These are phyloP conservation scores for Labrus mixtus DNA, from an alignment of 2,113 vertebrate species.

Conservation along the genomic window DNA sequence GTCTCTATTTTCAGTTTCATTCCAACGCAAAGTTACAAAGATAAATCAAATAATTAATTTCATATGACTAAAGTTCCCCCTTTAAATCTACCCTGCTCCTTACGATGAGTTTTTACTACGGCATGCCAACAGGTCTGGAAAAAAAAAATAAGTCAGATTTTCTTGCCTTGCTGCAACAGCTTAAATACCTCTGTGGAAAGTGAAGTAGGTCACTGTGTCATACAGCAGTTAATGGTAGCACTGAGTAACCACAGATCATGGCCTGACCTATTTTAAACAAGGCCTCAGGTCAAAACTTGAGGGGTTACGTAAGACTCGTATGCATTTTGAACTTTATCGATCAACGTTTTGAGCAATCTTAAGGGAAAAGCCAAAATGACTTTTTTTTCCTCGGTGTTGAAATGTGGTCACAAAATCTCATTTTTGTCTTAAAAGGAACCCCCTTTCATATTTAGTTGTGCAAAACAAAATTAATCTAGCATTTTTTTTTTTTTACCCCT, in stretches of 20 bases:
- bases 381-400: not conserved
- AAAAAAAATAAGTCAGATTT: slow-evolving; percentile 17
- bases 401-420: not conserved
- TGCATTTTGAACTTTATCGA: slow-evolving; percentile 43
- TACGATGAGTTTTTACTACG: not conserved
- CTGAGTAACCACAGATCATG: slow-evolving; percentile 30
- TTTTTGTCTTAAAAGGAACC: not conserved
- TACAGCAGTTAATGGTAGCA: not conserved
- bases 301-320: slow-evolving; percentile 32
- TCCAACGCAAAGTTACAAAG: slow-evolving; percentile 1
- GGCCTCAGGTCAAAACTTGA: slow-evolving; percentile 25
- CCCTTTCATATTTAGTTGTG: slow-evolving; percentile 56
- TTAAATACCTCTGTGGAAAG: slow-evolving; percentile 4
- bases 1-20: not conserved
- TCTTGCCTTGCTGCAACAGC: not conserved
- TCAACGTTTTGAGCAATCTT: slow-evolving; percentile 8
- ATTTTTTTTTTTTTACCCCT: too few relatives aligned
- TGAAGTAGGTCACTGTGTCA: slow-evolving; percentile 60
- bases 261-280: slow-evolving; percentile 53
- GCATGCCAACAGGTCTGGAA: not conserved
- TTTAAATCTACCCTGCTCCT: not conserved
- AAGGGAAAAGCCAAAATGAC: not conserved
- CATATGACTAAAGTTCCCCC: not conserved
- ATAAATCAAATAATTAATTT: not conserved
- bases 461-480: slow-evolving; percentile 67